Evolutionary conservation across 2,797 vertebrate species (phyloP).

Genomic region (Aldrovandia affinis): DNA sequence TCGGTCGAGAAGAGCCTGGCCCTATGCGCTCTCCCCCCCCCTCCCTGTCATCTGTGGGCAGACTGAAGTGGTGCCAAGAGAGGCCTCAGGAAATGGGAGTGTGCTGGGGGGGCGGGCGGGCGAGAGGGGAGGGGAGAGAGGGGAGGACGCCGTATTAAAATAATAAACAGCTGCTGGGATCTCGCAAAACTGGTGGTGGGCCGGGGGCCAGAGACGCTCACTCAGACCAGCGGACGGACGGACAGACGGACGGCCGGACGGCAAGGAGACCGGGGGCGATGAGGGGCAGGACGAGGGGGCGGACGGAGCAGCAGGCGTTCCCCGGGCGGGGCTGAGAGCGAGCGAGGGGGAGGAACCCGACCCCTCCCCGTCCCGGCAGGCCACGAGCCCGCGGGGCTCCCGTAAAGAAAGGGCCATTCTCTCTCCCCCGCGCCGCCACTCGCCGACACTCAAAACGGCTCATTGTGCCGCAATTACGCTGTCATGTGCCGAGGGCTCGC

Average conservation of each 20-base stretch:
- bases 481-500: constrained; percentile 62
- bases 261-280: not conserved
- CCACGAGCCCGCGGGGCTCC: constrained; percentile 55
- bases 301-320: constrained; percentile 27
- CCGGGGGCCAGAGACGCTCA: constrained; percentile 38
- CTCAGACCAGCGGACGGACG: constrained; percentile 36
- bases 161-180: constrained; percentile 91
- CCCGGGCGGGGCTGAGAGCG: constrained; percentile 6
- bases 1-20: not conserved
- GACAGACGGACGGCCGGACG: constrained; percentile 42
- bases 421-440: constrained; percentile 37
- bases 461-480: constrained; percentile 65
- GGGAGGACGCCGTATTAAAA: constrained; percentile 92
- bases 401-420: constrained; percentile 59
- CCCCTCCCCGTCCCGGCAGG: not conserved
- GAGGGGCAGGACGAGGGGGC: constrained; percentile 5
- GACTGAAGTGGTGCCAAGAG: constrained; percentile 56
- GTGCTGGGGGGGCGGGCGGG: constrained; percentile 66
- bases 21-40: constrained; percentile 5
- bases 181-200: constrained; percentile 33
- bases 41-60: constrained; percentile 47
- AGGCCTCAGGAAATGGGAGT: constrained; percentile 93
- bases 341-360: no score
- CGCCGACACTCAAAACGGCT: constrained; percentile 33
- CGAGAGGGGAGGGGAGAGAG: constrained; percentile 84